Base-by-base conservation (phyloP, 2,888 invertebrate genomes). In the Leptogaster cylindrica region DNA sequence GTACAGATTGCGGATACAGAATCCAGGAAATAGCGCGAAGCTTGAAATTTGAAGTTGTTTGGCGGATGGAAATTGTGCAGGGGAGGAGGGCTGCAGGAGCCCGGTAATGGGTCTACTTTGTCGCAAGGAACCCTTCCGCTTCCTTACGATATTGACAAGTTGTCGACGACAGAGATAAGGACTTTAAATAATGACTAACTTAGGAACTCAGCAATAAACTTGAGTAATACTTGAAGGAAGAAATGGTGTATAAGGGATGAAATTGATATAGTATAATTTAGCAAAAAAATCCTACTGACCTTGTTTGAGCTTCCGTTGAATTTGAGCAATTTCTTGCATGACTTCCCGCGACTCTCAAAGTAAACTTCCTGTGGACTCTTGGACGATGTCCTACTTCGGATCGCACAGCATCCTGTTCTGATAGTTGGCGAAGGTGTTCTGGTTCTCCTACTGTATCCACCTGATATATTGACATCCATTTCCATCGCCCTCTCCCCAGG, bases 281-380 rank as follows among this genome's bases (percentile, higher is more conserved):
- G 36, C 36, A 2, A 36, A 8, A 7, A 16, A 16, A 20, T 48
- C 61, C 51, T 69, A 76, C 81, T 83, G 77, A 90, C 90, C 87
- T 91, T 91, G 81, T 90, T 91, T 58, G 91, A 90, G 77, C 88
- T 89, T 73, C 92, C 91, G 82, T 91, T 91, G 83, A 90, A 90
- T 77, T 88, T 85, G 67, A 92, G 86, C 73, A 92, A 83, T 81
- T 91, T 92, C 76, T 89, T 88, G 82, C 91, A 91, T 81, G 90
- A 91, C 78, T 91, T 90, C 71, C 92, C 92, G 71, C 90, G 86
- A 75, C 89, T 91, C 81, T 92, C 92, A 75, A 88, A 88, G 78
- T 88, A 88, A 79, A 88, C 87, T 82, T 88, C 84, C 79, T 88
- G 88, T 28, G 81, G 80, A 50, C 79, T 79, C 68, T 79, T 78